A percentile compares a stretch with the other conserved stretches of the same genome.
Evolutionary conservation across 1,140 invertebrate species (phyloP).

Genomic region (Hirudo medicinalis): DNA sequence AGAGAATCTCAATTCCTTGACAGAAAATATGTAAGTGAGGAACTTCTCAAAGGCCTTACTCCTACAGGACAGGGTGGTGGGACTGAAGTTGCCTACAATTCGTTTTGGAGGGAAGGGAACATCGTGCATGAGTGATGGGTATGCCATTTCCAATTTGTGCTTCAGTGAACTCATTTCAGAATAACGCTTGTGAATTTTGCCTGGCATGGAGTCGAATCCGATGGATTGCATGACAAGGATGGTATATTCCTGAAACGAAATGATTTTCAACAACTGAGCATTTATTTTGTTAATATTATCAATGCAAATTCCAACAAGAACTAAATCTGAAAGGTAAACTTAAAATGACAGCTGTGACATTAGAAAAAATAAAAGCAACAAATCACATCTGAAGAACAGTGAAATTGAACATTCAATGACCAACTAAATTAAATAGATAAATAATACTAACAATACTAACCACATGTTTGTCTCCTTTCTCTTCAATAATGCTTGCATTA

Average conservation of each 20-base stretch:
- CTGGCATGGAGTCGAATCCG: conserved; percentile 40
- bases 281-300: neutral
- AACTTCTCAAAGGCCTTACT: conserved; percentile 58
- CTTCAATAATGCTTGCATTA: neutral
- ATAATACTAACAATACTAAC: conserved; percentile 1
- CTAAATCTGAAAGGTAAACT: neutral
- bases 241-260: conserved; percentile 34
- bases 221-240: conserved; percentile 33
- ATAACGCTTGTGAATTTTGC: conserved; percentile 56
- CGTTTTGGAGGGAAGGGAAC: conserved; percentile 60
- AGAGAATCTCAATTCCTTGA: conserved; percentile 49
- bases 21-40: conserved; percentile 48
- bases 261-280: too few relatives aligned
- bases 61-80: conserved; percentile 54
- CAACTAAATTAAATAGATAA: neutral
- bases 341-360: neutral
- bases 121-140: conserved; percentile 47
- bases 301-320: neutral
- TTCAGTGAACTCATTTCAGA: conserved; percentile 61
- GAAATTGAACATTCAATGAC: neutral
- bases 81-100: conserved; percentile 60
- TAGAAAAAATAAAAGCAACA: neutral
- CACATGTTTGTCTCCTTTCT: conserved; percentile 6
- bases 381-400: neutral
- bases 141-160: conserved; percentile 49